Base-by-base conservation (phyloP, 2,888 invertebrate species). In the Agrotis puta region DNA sequence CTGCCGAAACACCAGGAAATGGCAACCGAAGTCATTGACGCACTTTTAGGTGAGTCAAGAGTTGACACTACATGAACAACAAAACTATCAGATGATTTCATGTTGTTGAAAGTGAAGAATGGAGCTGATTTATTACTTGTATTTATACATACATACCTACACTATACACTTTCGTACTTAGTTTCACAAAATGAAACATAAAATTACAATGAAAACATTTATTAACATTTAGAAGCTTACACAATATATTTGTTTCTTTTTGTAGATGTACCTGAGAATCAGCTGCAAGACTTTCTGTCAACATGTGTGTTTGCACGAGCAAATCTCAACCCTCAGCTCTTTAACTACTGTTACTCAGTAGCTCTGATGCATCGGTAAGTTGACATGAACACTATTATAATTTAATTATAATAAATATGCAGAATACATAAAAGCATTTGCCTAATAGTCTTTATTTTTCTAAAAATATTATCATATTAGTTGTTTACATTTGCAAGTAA, bases 341-440 rank as follows among this genome's bases (percentile, higher is more conserved):
- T 98, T 93, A 97, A 98, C 91, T 98, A 98, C 90, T 97, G 97
- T 56, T 97, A 97, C 53, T 97, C 98, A 0, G 98, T 98, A 11
- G 98, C 98, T 0, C 92, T 98, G 24, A 96, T 98, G 85, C 98
- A 98, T 94, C 97, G 98, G 96, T 95, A 84, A 86, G 82, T 67
- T 20, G 6, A 51, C n/a, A 45, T n/a, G 1, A 24, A 33, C 7
- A 20, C 22, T 57, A 20, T 33, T 64, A 2, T 57, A 39, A 53
- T 20, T 54, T 20, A 33, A 65, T 56, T 50, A 39, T n/a, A 50
- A 53, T 59, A 70, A 54, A 27, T 68, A 62, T 73, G 13, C 27
- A 50, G 14, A 70, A 57, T 57, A 70, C 48, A 71, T 43, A 24
- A 70, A 59, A 48, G 4, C n/a, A 66, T 33, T 33, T 48, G 11